These are phyloP conservation scores for Tetranychus urticae DNA, from an alignment of 1,140 invertebrate species.

Conservation along the genomic window DNA sequence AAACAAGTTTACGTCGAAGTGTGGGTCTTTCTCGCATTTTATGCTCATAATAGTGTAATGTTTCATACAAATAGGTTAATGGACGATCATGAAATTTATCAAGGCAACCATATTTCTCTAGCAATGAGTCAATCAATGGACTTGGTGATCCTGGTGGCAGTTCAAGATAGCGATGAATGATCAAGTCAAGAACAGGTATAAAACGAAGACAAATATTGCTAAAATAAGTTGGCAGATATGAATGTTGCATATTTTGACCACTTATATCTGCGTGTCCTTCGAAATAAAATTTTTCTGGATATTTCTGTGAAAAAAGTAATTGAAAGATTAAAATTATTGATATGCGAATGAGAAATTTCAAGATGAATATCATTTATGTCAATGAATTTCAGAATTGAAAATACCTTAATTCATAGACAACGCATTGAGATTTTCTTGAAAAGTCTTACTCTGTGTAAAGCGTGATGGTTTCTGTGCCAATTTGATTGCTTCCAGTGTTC, in stretches of 20 bases:
- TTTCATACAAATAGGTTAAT: slow-evolving; percentile 84
- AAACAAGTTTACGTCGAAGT: slow-evolving; percentile 59
- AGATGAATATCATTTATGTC: too few relatives aligned
- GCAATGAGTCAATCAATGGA: slow-evolving; percentile 55
- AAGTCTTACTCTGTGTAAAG: slow-evolving; percentile 40
- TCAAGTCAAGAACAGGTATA: slow-evolving; percentile 57
- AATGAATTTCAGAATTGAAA: too few relatives aligned
- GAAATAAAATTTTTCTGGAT: slow-evolving; percentile 80
- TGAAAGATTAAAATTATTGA: neutral
- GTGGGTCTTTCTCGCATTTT: slow-evolving; percentile 54
- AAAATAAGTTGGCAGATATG: slow-evolving; percentile 67
- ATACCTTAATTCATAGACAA: too few relatives aligned
- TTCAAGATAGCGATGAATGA: slow-evolving; percentile 76
- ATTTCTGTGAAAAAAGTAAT: slow-evolving; percentile 33
- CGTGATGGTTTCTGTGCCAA: slow-evolving; percentile 85
- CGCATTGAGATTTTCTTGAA: too few relatives aligned
- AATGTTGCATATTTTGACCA: slow-evolving; percentile 35
- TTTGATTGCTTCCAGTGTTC: slow-evolving; percentile 82
- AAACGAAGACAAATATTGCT: slow-evolving; percentile 89
- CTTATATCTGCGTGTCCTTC: slow-evolving; percentile 41
- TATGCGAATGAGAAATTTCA: neutral
- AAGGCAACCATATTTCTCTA: slow-evolving; percentile 70
- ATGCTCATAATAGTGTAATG: slow-evolving; percentile 79
- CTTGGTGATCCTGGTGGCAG: slow-evolving; percentile 46
- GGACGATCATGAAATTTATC: slow-evolving; percentile 94